These are phyloP conservation scores for Tarsius wallacei DNA, from an alignment of 2,797 vertebrate genomes.

Conservation along the genomic window DNA sequence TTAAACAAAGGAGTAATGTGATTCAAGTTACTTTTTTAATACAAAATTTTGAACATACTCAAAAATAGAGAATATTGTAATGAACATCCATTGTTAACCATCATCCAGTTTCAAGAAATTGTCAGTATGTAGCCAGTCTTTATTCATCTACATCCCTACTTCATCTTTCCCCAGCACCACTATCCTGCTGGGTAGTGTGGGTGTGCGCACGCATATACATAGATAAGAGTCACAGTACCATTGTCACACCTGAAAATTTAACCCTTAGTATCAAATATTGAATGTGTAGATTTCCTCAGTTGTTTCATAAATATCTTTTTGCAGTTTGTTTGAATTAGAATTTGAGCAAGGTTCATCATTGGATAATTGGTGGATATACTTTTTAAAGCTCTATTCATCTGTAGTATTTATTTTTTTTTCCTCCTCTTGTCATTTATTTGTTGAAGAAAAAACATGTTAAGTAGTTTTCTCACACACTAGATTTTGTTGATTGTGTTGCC, in stretches of 20 bases:
- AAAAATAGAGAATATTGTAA: slow-evolving; percentile 18
- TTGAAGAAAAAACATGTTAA: background rate
- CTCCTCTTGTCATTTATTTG: slow-evolving; percentile 41
- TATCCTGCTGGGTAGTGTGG: background rate
- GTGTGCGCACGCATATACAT: background rate
- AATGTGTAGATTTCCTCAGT: slow-evolving; percentile 14
- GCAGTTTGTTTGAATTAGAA: background rate
- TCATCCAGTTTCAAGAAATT: slow-evolving; percentile 34
- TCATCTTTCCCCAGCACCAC: background rate
- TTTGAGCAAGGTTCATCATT: slow-evolving; percentile 26
- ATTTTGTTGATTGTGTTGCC: slow-evolving; percentile 34
- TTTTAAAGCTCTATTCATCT: background rate
- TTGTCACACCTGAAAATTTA: slow-evolving; percentile 37
- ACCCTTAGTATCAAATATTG: background rate
- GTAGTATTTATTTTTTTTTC: background rate
- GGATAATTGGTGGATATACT: background rate
- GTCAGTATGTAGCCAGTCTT: background rate
- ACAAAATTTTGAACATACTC: slow-evolving; percentile 42
- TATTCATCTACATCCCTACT: background rate
- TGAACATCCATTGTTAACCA: background rate
- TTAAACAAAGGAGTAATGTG: slow-evolving; percentile 46
- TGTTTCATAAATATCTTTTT: slow-evolving; percentile 60
- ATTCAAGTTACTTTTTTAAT: slow-evolving; percentile 51
- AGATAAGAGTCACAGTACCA: background rate
- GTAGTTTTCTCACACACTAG: background rate